A percentile compares a stretch with the other conserved stretches of the same genome.
Conservation (phyloP, 2,888 invertebrate genomes). For the Dasysyrphus albostriatus region DNA sequence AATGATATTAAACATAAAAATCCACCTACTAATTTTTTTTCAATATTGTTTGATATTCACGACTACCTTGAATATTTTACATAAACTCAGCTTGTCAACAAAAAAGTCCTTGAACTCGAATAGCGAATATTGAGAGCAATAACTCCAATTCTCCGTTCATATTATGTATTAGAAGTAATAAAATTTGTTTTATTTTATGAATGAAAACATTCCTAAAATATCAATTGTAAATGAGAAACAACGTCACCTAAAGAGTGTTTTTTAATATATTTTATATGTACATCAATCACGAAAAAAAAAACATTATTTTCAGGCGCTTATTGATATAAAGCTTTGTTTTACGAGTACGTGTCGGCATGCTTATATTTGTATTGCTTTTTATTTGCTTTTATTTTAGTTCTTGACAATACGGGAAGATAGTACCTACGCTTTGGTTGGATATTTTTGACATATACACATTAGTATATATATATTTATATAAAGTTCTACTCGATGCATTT, state of each 20-base stretch:
- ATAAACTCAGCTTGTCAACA: no score
- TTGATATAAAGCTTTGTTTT: constrained; percentile 9
- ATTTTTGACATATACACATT: no score
- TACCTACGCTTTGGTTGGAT: background rate
- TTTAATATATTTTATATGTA: background rate
- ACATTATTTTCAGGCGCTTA: background rate
- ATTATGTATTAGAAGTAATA: no score
- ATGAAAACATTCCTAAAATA: background rate
- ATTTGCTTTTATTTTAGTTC: background rate
- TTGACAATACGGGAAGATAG: background rate
- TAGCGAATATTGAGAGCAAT: no score
- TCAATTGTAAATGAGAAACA: background rate
- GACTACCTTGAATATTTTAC: no score
- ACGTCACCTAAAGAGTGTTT: background rate
- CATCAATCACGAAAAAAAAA: no score
- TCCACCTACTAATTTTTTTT: no score
- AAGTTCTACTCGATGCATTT: background rate
- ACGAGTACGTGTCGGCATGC: constrained; percentile 16
- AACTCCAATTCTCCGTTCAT: no score
- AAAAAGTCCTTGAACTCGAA: no score
- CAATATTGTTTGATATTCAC: no score
- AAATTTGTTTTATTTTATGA: background rate
- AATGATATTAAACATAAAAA: no score
- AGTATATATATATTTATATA: no score
- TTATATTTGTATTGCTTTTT: background rate